Evolutionary conservation across 2,888 invertebrate genomes (phyloP).

Genomic region (Aspidiotus destructor): DNA sequence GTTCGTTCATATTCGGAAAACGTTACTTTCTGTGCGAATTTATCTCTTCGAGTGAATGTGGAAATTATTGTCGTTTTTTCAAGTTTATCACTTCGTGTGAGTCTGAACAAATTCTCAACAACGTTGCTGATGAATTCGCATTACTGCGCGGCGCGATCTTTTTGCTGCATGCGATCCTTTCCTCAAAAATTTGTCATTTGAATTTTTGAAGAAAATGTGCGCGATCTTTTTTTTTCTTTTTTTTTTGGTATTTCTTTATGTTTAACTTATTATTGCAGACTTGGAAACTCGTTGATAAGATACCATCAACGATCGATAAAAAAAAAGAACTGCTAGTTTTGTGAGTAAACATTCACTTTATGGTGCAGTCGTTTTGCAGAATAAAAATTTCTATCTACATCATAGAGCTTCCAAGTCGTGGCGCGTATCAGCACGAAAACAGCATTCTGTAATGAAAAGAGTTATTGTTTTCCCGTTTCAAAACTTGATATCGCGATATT

Average conservation of each 20-base stretch:
- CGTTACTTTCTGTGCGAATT: neutral
- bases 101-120: too few relatives aligned
- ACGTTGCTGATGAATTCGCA: neutral
- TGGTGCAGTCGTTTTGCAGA: neutral
- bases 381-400: neutral
- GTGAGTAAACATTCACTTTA: neutral
- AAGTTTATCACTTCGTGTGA: too few relatives aligned
- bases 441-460: neutral
- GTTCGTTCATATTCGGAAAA: neutral
- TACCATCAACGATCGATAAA: neutral
- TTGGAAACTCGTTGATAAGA: neutral
- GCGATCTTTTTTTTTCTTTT: neutral
- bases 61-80: too few relatives aligned
- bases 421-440: conserved; percentile 1
- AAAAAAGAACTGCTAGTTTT: too few relatives aligned
- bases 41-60: neutral
- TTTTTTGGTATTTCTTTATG: neutral
- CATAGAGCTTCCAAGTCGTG: neutral
- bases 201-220: conserved; percentile 14
- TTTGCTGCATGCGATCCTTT: conserved; percentile 26
- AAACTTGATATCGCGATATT: too few relatives aligned
- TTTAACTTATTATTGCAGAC: neutral
- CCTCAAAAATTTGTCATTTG: neutral
- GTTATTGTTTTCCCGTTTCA: too few relatives aligned
- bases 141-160: conserved; percentile 26